Conservation (phyloP, 2,888 invertebrate species). For the Dryobota labecula region DNA sequence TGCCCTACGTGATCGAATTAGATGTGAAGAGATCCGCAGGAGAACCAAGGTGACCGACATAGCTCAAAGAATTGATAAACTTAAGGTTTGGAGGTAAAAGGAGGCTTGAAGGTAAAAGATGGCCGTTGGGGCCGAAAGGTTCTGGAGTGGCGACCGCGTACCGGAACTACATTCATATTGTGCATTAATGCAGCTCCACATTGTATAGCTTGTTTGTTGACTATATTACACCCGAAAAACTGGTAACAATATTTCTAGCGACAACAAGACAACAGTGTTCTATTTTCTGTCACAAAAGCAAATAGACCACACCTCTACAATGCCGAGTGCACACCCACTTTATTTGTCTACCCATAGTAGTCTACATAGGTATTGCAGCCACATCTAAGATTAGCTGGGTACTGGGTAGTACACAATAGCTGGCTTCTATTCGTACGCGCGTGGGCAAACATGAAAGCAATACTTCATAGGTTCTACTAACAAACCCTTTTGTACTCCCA, state of each 20-base stretch:
- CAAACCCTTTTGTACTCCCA: slow-evolving; percentile 87
- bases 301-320: slow-evolving; percentile 59
- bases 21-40: too few species aligned
- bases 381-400: slow-evolving; percentile 58
- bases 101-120: too few species aligned
- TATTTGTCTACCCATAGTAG: slow-evolving; percentile 41
- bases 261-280: slow-evolving; percentile 33
- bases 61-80: too few species aligned
- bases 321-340: slow-evolving; percentile 58
- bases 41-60: too few species aligned
- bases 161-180: too few species aligned
- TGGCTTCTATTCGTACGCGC: slow-evolving; percentile 72
- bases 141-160: too few species aligned
- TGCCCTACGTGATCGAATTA: too few species aligned
- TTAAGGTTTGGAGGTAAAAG: too few species aligned
- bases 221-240: slow-evolving; percentile 10
- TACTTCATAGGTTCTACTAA: slow-evolving; percentile 88
- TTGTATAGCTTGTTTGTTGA: not conserved
- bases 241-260: slow-evolving; percentile 22
- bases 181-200: too few species aligned
- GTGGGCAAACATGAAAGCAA: slow-evolving; percentile 82
- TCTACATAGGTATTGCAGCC: slow-evolving; percentile 45
- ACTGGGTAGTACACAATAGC: slow-evolving; percentile 58
- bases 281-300: slow-evolving; percentile 53
- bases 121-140: too few species aligned